phyloP scores from a whole-genome alignment of 1,140 invertebrate genomes.

The Drosophila pachea region DNA sequence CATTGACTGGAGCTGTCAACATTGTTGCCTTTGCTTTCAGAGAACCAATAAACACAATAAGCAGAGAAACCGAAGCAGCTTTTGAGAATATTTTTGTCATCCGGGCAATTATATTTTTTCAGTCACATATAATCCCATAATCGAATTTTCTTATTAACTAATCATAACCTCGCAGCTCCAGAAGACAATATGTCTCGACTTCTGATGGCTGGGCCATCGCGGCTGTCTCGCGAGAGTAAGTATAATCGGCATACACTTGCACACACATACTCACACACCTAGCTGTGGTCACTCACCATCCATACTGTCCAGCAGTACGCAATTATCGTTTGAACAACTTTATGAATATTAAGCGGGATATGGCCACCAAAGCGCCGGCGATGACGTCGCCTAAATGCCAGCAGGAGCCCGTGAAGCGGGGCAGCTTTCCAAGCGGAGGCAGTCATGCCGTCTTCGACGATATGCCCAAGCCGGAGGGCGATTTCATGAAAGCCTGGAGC shows the following conservation, averaged over 20 bases:
- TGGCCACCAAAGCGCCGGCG: constrained; percentile 24
- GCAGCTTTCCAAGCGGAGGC: constrained; percentile 55
- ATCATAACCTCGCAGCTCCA: not conserved
- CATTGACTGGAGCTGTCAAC: not conserved
- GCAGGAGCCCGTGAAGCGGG: constrained; percentile 21
- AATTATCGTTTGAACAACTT: constrained; percentile 19
- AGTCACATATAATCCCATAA: constrained; percentile 28
- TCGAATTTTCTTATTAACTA: constrained; percentile 22
- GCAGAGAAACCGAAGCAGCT: constrained; percentile 14
- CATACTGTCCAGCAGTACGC: constrained; percentile 25
- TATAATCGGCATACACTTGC: not conserved
- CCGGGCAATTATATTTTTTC: constrained; percentile 22
- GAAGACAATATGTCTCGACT: constrained; percentile 52
- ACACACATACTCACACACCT: not conserved
- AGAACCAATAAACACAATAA: not conserved
- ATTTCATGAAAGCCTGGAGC: constrained; percentile 44
- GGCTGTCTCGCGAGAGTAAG: constrained; percentile 48
- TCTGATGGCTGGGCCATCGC: constrained; percentile 37
- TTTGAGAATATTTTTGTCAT: constrained; percentile 21
- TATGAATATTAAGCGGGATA: constrained; percentile 16
- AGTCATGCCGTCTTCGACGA: constrained; percentile 54
- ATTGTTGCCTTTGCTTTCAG: not conserved
- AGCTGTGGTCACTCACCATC: not conserved
- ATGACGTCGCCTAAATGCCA: constrained; percentile 18
- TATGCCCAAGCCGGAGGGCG: constrained; percentile 53